Percentiles rank a stretch among this genome's conserved stretches.
phyloP scores from a whole-genome alignment of 2,113 vertebrate species.

The Bufo gargarizans region DNA sequence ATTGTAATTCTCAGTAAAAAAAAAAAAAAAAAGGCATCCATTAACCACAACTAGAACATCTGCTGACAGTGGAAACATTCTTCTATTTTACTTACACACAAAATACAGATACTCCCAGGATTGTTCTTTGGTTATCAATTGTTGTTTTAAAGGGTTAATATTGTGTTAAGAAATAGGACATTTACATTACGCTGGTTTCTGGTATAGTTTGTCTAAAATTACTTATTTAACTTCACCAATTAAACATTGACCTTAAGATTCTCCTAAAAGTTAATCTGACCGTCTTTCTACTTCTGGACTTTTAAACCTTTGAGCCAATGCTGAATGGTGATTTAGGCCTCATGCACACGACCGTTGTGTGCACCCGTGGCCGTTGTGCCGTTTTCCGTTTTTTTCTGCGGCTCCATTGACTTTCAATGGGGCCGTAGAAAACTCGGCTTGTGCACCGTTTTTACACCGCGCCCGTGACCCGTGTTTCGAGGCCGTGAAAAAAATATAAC shows the following conservation, averaged over 20 bases:
- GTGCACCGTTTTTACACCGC: too few species aligned
- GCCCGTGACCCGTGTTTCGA: too few species aligned
- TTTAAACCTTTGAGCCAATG: conserved; percentile 40
- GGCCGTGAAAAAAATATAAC: too few species aligned
- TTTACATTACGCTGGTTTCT: not conserved
- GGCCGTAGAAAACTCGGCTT: too few species aligned
- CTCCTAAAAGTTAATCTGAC: conserved; percentile 32
- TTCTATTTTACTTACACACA: not conserved
- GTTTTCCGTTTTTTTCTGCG: too few species aligned
- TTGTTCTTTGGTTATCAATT: conserved; percentile 38
- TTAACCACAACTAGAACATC: conserved; percentile 18
- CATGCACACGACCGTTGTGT: too few species aligned
- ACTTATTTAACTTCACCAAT: conserved; percentile 52
- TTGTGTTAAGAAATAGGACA: not conserved
- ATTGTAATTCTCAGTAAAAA: not conserved
- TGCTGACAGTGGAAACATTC: not conserved
- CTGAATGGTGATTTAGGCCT: not conserved
- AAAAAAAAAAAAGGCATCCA: not conserved
- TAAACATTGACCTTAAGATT: conserved; percentile 45
- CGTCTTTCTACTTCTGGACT: not conserved
- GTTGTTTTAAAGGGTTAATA: conserved; percentile 24
- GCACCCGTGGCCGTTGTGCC: too few species aligned
- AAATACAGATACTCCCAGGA: not conserved
- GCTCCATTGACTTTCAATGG: too few species aligned
- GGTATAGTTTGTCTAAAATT: not conserved